phyloP scores from a whole-genome alignment of 2,113 vertebrate genomes.

The Amblyornis subalaris region DNA sequence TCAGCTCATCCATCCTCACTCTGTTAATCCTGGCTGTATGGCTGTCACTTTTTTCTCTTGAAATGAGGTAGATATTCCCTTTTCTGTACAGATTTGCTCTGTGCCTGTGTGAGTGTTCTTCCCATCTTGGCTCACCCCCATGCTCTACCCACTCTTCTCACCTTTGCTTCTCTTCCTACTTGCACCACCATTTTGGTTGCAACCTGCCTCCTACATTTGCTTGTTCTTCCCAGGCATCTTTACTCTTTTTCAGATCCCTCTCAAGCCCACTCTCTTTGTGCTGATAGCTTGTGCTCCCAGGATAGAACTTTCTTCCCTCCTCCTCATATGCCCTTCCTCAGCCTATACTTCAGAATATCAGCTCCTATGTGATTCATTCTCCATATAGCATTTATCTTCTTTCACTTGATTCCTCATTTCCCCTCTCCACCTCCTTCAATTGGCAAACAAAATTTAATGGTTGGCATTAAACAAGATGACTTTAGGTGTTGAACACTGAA shows the following conservation, averaged over 20 bases:
- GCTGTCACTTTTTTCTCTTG: background rate
- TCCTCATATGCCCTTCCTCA: slow-evolving; percentile 32
- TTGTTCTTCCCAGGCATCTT: background rate
- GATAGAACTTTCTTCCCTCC: slow-evolving; percentile 17
- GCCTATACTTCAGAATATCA: background rate
- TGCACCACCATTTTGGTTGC: background rate
- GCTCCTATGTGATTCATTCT: background rate
- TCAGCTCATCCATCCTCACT: background rate
- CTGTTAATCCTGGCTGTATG: background rate
- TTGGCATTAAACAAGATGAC: background rate
- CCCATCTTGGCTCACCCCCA: background rate
- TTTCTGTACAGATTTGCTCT: background rate
- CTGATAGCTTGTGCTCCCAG: background rate
- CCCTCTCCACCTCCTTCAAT: background rate
- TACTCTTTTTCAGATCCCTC: background rate
- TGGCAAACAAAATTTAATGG: slow-evolving; percentile 1
- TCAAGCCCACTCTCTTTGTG: background rate
- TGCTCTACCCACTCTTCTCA: slow-evolving; percentile 9
- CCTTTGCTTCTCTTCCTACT: slow-evolving; percentile 9
- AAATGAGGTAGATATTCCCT: background rate
- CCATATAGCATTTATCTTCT: background rate
- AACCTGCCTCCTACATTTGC: background rate
- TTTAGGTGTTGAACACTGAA: background rate
- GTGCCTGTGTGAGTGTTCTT: background rate
- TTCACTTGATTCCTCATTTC: background rate